Base-by-base conservation (phyloP, 92 coral and sea anemone species). In the Meandrina meandrites region DNA sequence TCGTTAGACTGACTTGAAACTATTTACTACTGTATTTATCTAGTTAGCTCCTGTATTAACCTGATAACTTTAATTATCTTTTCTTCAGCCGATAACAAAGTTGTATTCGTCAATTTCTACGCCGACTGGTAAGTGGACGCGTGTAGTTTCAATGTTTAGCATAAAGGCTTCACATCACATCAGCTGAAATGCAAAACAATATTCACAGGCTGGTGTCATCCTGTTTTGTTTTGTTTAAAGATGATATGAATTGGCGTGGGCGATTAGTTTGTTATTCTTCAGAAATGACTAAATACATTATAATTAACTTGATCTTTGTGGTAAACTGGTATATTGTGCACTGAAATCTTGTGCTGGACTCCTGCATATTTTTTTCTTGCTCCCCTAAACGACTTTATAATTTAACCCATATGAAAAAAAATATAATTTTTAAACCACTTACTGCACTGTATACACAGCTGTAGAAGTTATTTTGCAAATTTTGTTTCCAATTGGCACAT, bases 61-160 rank as follows among this genome's bases (percentile, higher is more conserved):
- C 22, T 81, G n/a, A 74, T 19, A 12, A 36, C 28, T 30, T 19
- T 36, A 1, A 30, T 89, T 35, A 83, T 60, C 53, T 74, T 81
- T 56, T 89, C 48, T 92, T 93, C 31, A 97, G 99, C 92, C 32
- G 93, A 92, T 27, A 88, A 91, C 84, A 95, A 95, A 80, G 75
- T 97, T 37, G 96, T 94, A 64, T 93, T 97, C 85, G 94, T 97
- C 73, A 97, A 97, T 93, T 97, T 97, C 80, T 97, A 97, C 67
- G 99, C 99, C 1, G 99, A 97, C 90, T 97, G 99, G 99, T 97
- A 21, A 79, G 22, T 8, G 24, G 32, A n/a, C 81, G 64, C 12
- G 30, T 67, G 14, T 35, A 71, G 24, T 51, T 16, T 0, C 8
- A 8, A 28, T 21, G 37, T 77, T n/a, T 48, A n/a, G 53, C 34